A percentile compares a stretch with the other conserved stretches of the same genome.
Conservation (phyloP, 2,888 invertebrate species). For the Nomada lathburiana region DNA sequence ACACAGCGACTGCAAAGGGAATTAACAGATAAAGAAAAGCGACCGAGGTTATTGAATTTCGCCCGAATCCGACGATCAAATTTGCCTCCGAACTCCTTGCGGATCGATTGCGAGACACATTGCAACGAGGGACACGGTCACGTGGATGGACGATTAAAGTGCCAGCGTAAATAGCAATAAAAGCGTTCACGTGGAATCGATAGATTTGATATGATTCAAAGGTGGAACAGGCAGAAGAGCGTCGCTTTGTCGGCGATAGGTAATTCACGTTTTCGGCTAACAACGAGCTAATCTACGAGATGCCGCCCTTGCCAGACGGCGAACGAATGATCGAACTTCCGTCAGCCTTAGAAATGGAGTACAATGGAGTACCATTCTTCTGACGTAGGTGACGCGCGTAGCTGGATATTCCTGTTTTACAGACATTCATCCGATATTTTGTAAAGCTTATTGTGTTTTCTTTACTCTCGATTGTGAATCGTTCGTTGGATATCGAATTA, state of each 20-base stretch:
- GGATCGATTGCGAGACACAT: background rate
- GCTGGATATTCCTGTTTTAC: slow-evolving; percentile 39
- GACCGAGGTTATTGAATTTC: background rate
- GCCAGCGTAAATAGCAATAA: background rate
- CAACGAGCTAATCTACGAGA: slow-evolving; percentile 47
- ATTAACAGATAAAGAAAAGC: no score
- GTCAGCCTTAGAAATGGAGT: slow-evolving; percentile 63
- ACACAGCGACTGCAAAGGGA: no score
- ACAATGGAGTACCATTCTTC: slow-evolving; percentile 60
- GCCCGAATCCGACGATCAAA: slow-evolving; percentile 10
- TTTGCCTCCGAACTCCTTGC: background rate
- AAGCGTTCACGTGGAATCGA: background rate
- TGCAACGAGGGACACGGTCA: background rate
- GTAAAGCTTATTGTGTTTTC: slow-evolving; percentile 32
- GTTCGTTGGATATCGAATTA: background rate
- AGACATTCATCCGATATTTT: slow-evolving; percentile 34
- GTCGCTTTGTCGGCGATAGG: slow-evolving; percentile 29
- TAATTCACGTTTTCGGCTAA: slow-evolving; percentile 47
- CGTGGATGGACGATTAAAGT: background rate
- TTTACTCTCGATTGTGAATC: background rate
- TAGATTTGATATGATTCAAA: background rate
- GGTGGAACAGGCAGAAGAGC: background rate
- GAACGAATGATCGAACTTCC: slow-evolving; percentile 68
- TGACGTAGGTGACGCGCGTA: slow-evolving; percentile 50
- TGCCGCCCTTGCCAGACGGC: slow-evolving; percentile 47